Evolutionary conservation across 2,797 vertebrate species (phyloP).

Genomic region (Potorous gilbertii): DNA sequence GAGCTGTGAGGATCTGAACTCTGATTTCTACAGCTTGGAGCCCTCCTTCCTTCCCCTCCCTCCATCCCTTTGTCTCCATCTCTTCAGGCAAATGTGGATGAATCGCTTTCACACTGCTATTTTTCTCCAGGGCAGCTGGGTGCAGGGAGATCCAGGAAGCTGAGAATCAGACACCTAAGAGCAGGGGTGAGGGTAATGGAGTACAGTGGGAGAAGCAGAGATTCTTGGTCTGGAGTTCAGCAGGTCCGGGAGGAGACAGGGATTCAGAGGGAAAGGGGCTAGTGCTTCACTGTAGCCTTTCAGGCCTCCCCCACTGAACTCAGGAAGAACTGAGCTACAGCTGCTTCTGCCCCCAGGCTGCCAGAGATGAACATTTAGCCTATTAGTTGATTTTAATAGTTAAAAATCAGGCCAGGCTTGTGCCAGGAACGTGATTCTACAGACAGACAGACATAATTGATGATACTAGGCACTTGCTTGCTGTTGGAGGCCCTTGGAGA

Average conservation of each 20-base stretch:
- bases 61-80: conserved; percentile 58
- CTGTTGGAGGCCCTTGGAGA: conserved; percentile 25
- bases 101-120: conserved; percentile 1
- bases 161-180: neutral
- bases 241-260: neutral
- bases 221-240: neutral
- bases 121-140: conserved; percentile 23
- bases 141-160: neutral
- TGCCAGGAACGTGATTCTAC: conserved; percentile 35
- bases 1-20: conserved; percentile 61
- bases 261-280: accelerated
- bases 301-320: accelerated
- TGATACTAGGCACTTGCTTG: conserved; percentile 35
- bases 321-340: neutral
- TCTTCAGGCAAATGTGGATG: neutral
- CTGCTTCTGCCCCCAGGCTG: conserved; percentile 22
- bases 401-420: conserved; percentile 58
- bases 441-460: conserved; percentile 44
- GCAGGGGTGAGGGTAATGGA: neutral
- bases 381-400: conserved; percentile 61
- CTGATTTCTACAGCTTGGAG: conserved; percentile 42
- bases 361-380: conserved; percentile 35
- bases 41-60: conserved; percentile 5
- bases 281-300: accelerated
- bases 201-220: neutral